Percentiles rank a stretch among this genome's conserved stretches.
These are phyloP conservation scores for Leptinotarsa lineolata DNA, from an alignment of 1,140 invertebrate species.

Conservation along the genomic window DNA sequence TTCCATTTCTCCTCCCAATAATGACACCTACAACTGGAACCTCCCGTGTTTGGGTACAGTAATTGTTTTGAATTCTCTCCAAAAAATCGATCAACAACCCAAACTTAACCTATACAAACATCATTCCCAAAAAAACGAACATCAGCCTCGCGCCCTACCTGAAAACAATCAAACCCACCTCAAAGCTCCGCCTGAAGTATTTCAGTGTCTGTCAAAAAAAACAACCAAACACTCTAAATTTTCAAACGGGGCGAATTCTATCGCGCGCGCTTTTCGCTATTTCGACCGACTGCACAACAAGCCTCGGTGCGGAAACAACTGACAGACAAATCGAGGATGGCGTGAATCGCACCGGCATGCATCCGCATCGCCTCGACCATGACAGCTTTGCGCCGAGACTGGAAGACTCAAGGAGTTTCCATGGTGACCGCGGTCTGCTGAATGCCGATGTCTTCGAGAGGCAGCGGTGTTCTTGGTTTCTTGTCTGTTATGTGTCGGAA, in stretches of 20 bases:
- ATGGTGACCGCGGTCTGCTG: slow-evolving; percentile 1
- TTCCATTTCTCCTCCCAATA: too few relatives aligned
- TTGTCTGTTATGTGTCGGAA: too few relatives aligned
- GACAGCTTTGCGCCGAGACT: slow-evolving; percentile 7
- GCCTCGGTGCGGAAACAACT: slow-evolving; percentile 7
- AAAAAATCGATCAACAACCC: neutral
- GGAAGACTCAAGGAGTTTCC: slow-evolving; percentile 4
- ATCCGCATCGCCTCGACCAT: slow-evolving; percentile 1
- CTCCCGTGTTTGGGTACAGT: too few relatives aligned
- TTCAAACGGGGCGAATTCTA: neutral
- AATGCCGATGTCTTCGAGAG: neutral
- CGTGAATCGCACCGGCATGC: slow-evolving; percentile 4
- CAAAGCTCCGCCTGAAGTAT: neutral
- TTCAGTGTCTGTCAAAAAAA: neutral
- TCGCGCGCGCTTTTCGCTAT: neutral
- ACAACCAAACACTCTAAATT: neutral
- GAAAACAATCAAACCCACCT: neutral
- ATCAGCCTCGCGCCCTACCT: neutral
- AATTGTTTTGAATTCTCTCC: neutral
- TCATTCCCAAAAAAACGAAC: neutral
- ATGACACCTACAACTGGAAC: too few relatives aligned
- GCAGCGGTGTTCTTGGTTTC: too few relatives aligned
- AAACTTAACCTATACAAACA: slow-evolving; percentile 1
- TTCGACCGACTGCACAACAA: neutral
- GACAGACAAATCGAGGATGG: neutral